Evolutionary conservation across 2,113 vertebrate genomes (phyloP).

Genomic region (Chaenogobius annularis): DNA sequence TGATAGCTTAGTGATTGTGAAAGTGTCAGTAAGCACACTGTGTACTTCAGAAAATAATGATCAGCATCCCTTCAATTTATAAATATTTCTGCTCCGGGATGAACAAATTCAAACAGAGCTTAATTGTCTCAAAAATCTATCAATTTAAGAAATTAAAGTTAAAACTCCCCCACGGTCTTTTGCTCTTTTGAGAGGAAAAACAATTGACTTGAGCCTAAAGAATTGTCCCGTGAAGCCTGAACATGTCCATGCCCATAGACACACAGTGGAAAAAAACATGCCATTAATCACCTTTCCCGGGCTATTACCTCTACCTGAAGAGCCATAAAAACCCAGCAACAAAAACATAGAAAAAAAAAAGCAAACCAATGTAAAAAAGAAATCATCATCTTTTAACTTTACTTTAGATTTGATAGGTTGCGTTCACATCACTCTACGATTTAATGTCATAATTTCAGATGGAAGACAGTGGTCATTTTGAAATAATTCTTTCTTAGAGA

Average conservation of each 20-base stretch:
- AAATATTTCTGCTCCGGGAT: not conserved
- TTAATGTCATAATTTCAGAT: not conserved
- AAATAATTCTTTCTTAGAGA: too few species aligned
- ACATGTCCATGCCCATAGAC: conserved; percentile 50
- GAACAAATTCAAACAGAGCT: not conserved
- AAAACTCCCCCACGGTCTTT: not conserved
- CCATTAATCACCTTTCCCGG: conserved; percentile 45
- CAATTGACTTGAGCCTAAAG: conserved; percentile 9
- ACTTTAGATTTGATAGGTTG: not conserved
- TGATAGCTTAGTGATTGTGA: not conserved
- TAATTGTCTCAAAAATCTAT: not conserved
- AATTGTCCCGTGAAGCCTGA: conserved; percentile 37
- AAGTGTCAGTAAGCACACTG: not conserved
- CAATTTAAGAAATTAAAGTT: not conserved
- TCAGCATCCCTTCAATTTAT: not conserved
- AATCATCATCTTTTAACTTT: not conserved
- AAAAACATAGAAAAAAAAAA: not conserved
- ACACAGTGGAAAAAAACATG: conserved; percentile 50
- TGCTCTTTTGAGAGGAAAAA: conserved; percentile 12
- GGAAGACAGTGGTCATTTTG: not conserved
- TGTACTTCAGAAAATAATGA: too few species aligned
- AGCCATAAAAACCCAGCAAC: not conserved
- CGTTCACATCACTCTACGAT: not conserved
- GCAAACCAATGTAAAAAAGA: conserved; percentile 16
- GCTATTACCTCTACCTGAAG: conserved; percentile 2